Evolutionary conservation across 2,113 vertebrate species (phyloP).

Genomic region (Miniopterus natalensis): DNA sequence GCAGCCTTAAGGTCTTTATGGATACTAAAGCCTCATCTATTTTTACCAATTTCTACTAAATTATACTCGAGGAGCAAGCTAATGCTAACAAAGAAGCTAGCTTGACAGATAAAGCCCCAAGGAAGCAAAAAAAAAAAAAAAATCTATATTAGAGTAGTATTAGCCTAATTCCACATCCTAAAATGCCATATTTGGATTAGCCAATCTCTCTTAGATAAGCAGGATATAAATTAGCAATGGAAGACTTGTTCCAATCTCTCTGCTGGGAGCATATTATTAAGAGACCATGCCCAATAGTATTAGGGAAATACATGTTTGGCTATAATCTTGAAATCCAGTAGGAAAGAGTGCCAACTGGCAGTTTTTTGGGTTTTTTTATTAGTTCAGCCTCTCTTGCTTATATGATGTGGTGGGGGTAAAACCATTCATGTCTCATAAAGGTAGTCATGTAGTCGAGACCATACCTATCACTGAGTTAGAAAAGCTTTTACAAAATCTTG

Average conservation of each 20-base stretch:
- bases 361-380: constrained; percentile 79
- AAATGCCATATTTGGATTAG: constrained; percentile 85
- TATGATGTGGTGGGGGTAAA: constrained; percentile 75
- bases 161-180: constrained; percentile 86
- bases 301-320: constrained; percentile 74
- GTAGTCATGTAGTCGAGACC: not conserved
- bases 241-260: constrained; percentile 79
- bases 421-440: constrained; percentile 8
- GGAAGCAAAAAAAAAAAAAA: constrained; percentile 78
- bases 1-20: constrained; percentile 77
- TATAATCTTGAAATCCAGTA: constrained; percentile 80
- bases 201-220: constrained; percentile 85
- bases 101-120: constrained; percentile 86
- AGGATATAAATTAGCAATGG: constrained; percentile 85
- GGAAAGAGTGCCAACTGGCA: constrained; percentile 83
- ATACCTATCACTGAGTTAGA: constrained; percentile 40
- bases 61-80: constrained; percentile 81
- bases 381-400: constrained; percentile 82
- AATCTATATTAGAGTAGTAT: constrained; percentile 85
- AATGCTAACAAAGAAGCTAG: constrained; percentile 84
- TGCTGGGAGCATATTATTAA: constrained; percentile 83
- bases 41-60: constrained; percentile 84
- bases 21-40: constrained; percentile 81
- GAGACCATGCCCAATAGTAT: constrained; percentile 76
- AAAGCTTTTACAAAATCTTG: constrained; percentile 29